These are phyloP conservation scores for Zalophus californianus DNA, from an alignment of 2,797 vertebrate species.

Conservation along the genomic window DNA sequence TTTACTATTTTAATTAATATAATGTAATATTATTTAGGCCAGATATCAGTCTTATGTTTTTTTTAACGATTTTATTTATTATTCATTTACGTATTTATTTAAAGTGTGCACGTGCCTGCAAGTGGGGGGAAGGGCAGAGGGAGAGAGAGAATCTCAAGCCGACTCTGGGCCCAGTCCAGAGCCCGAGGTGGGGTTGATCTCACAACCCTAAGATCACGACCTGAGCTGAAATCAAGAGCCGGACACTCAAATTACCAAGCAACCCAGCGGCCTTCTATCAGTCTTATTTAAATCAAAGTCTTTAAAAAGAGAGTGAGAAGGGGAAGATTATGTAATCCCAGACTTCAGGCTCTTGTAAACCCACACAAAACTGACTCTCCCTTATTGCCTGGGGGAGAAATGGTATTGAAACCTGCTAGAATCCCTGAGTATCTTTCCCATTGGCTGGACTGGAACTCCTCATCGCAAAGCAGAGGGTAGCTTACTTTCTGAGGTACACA, in stretches of 20 bases:
- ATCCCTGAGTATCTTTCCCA: not conserved
- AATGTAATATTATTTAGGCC: slow-evolving; percentile 4
- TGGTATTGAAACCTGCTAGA: slow-evolving; percentile 31
- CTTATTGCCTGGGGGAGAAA: not conserved
- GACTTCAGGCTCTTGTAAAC: slow-evolving; percentile 54
- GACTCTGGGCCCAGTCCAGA: not conserved
- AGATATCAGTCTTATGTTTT: not conserved
- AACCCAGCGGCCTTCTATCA: not conserved
- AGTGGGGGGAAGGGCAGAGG: not conserved
- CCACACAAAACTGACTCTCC: not conserved
- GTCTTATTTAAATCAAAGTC: slow-evolving; percentile 64
- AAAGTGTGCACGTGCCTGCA: not conserved
- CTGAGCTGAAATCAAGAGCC: not conserved
- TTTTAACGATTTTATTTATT: not conserved
- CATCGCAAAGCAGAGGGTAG: slow-evolving; percentile 76
- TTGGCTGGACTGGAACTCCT: slow-evolving; percentile 73
- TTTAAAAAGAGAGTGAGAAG: not conserved
- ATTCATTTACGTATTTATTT: not conserved
- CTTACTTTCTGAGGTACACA: slow-evolving; percentile 64
- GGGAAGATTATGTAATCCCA: not conserved
- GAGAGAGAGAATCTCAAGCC: not conserved
- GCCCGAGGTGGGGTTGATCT: not conserved
- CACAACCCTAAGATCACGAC: not conserved
- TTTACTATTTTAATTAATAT: not conserved
- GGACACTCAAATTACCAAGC: too few species aligned